Percentiles rank a stretch among this genome's conserved stretches.
Conservation (phyloP, 2,888 invertebrate genomes). For the Pseudococcus viburni region DNA sequence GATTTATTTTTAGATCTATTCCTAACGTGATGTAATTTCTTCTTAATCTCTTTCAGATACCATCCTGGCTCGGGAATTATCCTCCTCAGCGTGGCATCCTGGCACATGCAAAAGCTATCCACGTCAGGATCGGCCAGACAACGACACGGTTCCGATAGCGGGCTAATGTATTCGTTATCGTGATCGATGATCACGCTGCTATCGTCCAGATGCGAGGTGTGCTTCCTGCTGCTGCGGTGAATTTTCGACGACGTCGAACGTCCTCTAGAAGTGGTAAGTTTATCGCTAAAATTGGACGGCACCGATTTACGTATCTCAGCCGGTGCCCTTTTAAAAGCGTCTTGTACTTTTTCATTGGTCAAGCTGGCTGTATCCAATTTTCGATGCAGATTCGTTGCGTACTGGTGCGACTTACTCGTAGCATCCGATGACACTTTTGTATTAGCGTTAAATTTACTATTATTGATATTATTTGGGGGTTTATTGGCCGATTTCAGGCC, state of each 20-base stretch:
- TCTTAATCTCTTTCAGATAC: slow-evolving; percentile 40
- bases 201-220: slow-evolving; percentile 39
- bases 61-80: slow-evolving; percentile 57
- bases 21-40: slow-evolving; percentile 39
- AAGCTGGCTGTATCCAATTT: background rate
- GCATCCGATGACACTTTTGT: background rate
- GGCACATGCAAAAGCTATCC: slow-evolving; percentile 49
- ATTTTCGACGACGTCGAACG: background rate
- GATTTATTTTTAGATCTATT: slow-evolving; percentile 44
- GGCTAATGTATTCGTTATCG: slow-evolving; percentile 10
- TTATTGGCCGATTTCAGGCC: background rate
- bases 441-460: background rate
- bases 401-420: background rate
- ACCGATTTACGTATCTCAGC: background rate
- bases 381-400: background rate
- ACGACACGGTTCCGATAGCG: background rate
- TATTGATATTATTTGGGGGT: too few species aligned
- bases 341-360: slow-evolving; percentile 23
- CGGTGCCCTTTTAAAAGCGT: slow-evolving; percentile 13
- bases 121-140: slow-evolving; percentile 57
- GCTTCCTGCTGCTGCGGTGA: slow-evolving; percentile 17
- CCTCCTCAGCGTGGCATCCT: slow-evolving; percentile 20
- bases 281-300: slow-evolving; percentile 24
- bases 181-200: background rate
- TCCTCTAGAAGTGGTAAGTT: background rate